phyloP scores from a whole-genome alignment of 1,140 invertebrate species.

The Drosophila nebulosa region DNA sequence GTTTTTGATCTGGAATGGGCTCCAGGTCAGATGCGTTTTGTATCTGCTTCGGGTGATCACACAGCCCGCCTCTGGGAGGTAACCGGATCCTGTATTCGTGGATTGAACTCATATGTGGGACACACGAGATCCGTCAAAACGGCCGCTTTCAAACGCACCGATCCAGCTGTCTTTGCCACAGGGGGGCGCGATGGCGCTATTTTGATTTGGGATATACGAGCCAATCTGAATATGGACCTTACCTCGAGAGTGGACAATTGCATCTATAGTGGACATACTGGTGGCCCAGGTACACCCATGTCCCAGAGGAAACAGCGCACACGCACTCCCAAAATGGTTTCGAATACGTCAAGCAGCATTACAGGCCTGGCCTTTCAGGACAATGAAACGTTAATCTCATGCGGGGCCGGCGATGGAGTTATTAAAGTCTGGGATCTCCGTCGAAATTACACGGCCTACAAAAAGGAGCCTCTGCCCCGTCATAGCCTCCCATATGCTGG shows the following conservation, averaged over 20 bases:
- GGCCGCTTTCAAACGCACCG: constrained; percentile 86
- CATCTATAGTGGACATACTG: constrained; percentile 84
- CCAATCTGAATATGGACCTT: constrained; percentile 81
- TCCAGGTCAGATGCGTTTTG: constrained; percentile 86
- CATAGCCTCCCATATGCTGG: constrained; percentile 87
- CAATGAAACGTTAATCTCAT: constrained; percentile 88
- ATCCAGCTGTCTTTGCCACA: constrained; percentile 90
- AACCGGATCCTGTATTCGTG: constrained; percentile 82
- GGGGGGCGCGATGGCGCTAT: constrained; percentile 92
- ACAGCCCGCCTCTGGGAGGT: constrained; percentile 89
- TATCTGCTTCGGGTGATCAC: constrained; percentile 93
- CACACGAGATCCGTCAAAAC: constrained; percentile 91
- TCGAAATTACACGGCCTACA: constrained; percentile 88
- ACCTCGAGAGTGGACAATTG: constrained; percentile 84
- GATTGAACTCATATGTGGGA: constrained; percentile 85
- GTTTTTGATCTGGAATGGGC: constrained; percentile 95
- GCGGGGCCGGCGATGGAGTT: constrained; percentile 90
- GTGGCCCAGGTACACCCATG: constrained; percentile 81
- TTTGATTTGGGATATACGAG: constrained; percentile 90
- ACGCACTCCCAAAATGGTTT: constrained; percentile 70
- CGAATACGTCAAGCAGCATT: constrained; percentile 84
- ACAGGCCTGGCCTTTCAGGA: constrained; percentile 89
- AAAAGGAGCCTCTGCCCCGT: constrained; percentile 87
- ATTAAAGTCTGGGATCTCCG: constrained; percentile 94
- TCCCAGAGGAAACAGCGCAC: constrained; percentile 80